These are phyloP conservation scores for Platysternon megacephalum DNA, from an alignment of 2,113 vertebrate species.

Conservation along the genomic window DNA sequence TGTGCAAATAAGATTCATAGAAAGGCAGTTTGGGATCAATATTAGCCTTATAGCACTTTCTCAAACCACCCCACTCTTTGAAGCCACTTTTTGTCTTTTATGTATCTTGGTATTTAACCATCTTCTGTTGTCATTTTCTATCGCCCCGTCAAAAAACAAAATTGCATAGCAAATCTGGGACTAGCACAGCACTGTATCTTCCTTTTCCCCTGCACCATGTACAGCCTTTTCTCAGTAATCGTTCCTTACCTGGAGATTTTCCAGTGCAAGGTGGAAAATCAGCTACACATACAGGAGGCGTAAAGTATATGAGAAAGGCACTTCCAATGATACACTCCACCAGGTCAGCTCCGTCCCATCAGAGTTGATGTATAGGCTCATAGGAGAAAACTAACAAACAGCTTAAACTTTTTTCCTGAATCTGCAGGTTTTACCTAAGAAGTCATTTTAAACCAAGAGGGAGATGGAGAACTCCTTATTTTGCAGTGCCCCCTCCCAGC, in stretches of 20 bases:
- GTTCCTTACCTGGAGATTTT: background rate
- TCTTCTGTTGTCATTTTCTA: background rate
- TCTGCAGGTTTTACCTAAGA: conserved; percentile 59
- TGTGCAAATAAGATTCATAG: background rate
- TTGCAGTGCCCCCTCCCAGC: background rate
- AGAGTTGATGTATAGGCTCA: conserved; percentile 39
- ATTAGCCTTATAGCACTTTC: background rate
- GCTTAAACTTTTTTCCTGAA: conserved; percentile 53
- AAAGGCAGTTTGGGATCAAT: background rate
- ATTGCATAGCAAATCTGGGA: conserved; percentile 9
- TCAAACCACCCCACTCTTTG: conserved; percentile 9
- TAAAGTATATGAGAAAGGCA: background rate
- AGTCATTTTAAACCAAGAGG: conserved; percentile 49
- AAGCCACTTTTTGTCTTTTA: background rate
- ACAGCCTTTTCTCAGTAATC: background rate
- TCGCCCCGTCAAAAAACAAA: background rate
- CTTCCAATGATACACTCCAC: conserved; percentile 21
- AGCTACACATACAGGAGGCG: conserved; percentile 10
- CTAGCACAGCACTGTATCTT: background rate
- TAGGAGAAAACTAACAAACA: conserved; percentile 9
- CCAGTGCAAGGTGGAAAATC: conserved; percentile 40
- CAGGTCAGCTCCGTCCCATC: conserved; percentile 21
- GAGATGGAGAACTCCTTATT: conserved; percentile 28
- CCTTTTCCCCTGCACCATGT: background rate
- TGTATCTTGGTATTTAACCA: conserved; percentile 6